These are phyloP conservation scores for Numenius phaeopus DNA, from an alignment of 2,797 vertebrate species.

Conservation along the genomic window DNA sequence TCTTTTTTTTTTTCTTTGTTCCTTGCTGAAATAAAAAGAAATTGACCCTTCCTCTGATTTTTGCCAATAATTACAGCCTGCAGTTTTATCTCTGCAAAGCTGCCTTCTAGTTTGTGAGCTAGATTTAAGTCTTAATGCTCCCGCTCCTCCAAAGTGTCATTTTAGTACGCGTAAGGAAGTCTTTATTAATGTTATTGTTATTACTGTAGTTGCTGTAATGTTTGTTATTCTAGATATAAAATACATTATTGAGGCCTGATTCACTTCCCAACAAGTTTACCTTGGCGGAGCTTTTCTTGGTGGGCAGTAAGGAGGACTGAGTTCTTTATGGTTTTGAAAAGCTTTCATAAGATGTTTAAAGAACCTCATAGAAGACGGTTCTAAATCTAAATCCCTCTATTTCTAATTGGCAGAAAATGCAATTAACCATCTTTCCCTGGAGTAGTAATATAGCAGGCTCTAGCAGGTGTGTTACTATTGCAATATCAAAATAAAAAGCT, in stretches of 20 bases:
- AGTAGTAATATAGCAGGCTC: slow-evolving; percentile 13
- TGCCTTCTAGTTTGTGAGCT: neutral
- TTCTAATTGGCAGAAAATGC: slow-evolving; percentile 47
- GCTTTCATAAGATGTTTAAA: slow-evolving; percentile 49
- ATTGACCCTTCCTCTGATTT: neutral
- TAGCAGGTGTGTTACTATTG: slow-evolving; percentile 57
- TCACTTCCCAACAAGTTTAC: neutral
- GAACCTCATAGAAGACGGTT: neutral
- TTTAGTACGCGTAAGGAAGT: neutral
- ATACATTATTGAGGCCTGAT: neutral
- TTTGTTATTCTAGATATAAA: neutral
- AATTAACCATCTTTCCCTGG: slow-evolving; percentile 52
- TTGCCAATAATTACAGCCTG: neutral
- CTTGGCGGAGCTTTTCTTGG: neutral
- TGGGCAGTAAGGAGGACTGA: neutral
- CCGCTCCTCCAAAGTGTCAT: neutral
- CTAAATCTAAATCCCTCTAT: slow-evolving; percentile 10
- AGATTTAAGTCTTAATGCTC: neutral
- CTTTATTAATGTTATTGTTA: neutral
- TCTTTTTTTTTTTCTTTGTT: neutral
- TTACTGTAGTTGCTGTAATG: neutral
- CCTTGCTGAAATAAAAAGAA: neutral
- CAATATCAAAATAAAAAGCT: slow-evolving; percentile 55
- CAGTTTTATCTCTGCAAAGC: neutral
- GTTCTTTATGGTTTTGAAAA: neutral